Conservation (phyloP, 2,888 invertebrate genomes). For the Ceratothoa steindachneri region DNA sequence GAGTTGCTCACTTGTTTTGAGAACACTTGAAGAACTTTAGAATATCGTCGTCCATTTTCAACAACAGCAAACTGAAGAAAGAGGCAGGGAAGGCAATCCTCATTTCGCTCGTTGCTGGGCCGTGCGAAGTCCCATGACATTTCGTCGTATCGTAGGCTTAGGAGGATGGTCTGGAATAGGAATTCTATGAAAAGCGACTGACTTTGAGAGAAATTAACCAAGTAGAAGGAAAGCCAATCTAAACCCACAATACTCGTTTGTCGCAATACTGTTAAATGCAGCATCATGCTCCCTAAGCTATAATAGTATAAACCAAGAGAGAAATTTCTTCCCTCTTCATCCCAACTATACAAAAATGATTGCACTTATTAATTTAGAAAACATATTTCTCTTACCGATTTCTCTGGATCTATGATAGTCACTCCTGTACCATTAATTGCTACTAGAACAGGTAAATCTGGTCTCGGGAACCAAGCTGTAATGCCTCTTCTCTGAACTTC, state of each 20-base stretch:
- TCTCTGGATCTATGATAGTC: slow-evolving; percentile 76
- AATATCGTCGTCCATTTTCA: slow-evolving; percentile 70
- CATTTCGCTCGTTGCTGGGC: slow-evolving; percentile 72
- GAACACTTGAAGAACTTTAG: slow-evolving; percentile 68
- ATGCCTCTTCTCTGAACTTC: slow-evolving; percentile 78
- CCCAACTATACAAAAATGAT: too few relatives aligned
- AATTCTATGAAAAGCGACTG: background rate
- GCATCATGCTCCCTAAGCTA: too few relatives aligned
- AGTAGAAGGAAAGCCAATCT: too few relatives aligned
- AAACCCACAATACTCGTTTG: too few relatives aligned
- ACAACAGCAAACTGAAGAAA: slow-evolving; percentile 83
- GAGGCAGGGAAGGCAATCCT: slow-evolving; percentile 82
- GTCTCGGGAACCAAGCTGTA: slow-evolving; percentile 76
- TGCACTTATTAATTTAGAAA: too few relatives aligned
- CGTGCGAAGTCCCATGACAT: slow-evolving; percentile 89
- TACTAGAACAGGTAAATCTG: slow-evolving; percentile 79
- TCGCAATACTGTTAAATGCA: too few relatives aligned
- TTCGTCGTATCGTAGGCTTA: slow-evolving; percentile 82
- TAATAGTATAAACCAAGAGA: too few relatives aligned
- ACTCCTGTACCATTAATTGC: slow-evolving; percentile 82
- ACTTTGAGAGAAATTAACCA: background rate
- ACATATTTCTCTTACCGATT: slow-evolving; percentile 82
- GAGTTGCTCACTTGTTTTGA: slow-evolving; percentile 62
- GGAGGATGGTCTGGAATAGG: slow-evolving; percentile 66
- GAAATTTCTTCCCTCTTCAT: too few relatives aligned